Percentiles rank a stretch among this genome's conserved stretches.
These are phyloP conservation scores for Fregetta grallaria DNA, from an alignment of 2,113 vertebrate species.

Conservation along the genomic window DNA sequence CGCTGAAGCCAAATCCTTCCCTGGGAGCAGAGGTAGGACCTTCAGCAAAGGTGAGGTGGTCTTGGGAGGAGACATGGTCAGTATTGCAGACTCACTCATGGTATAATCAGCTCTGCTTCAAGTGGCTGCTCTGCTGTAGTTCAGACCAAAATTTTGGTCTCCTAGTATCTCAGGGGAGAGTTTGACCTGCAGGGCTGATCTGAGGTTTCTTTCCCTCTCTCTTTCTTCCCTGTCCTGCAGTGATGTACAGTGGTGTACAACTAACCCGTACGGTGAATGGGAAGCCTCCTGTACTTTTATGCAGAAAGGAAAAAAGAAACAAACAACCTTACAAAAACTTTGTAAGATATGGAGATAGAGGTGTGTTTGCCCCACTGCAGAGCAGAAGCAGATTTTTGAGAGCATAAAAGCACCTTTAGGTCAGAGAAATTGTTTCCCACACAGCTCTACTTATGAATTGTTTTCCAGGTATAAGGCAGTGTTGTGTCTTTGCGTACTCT, in stretches of 20 bases:
- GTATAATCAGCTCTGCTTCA: background rate
- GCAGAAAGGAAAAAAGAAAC: background rate
- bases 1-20: background rate
- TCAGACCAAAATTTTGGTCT: background rate
- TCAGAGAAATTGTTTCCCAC: background rate
- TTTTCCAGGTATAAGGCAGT: background rate
- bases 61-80: too few species aligned
- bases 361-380: background rate
- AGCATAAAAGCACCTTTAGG: background rate
- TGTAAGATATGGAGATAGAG: background rate
- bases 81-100: background rate
- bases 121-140: background rate
- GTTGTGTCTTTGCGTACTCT: background rate
- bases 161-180: background rate
- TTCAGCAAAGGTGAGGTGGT: background rate
- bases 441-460: background rate
- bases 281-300: background rate
- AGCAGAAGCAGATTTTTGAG: background rate
- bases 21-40: background rate
- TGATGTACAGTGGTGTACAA: too few species aligned
- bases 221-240: background rate
- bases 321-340: background rate
- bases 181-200: background rate
- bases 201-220: background rate
- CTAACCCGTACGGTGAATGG: background rate